Conservation (phyloP, 2,888 invertebrate species). For the Pristionchus exspectatus region DNA sequence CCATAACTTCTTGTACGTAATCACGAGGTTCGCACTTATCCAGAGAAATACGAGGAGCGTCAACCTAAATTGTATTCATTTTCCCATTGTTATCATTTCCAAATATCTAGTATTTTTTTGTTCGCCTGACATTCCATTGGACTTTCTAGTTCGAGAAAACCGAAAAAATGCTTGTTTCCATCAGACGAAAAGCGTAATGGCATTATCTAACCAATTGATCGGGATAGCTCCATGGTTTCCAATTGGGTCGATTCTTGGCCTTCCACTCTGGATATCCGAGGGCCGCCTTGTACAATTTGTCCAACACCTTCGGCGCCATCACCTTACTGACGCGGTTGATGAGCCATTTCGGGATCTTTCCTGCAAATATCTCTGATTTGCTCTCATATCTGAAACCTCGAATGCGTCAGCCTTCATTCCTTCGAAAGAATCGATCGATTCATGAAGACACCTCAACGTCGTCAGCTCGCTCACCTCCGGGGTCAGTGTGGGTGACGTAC, state of each 20-base stretch:
- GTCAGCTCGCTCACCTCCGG: slow-evolving; percentile 83
- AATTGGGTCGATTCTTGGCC: slow-evolving; percentile 86
- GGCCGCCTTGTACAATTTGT: slow-evolving; percentile 88
- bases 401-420: not conserved
- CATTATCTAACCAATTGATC: slow-evolving; percentile 86
- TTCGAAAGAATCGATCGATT: not conserved
- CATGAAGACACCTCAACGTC: not conserved
- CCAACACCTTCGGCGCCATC: slow-evolving; percentile 90
- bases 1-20: slow-evolving; percentile 68
- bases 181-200: too few relatives aligned
- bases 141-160: too few relatives aligned
- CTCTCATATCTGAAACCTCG: not conserved
- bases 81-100: not conserved
- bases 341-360: slow-evolving; percentile 88
- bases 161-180: too few relatives aligned
- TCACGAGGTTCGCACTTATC: slow-evolving; percentile 69
- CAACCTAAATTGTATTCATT: slow-evolving; percentile 58
- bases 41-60: slow-evolving; percentile 64
- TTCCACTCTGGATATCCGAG: slow-evolving; percentile 91
- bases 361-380: slow-evolving; percentile 59
- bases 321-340: slow-evolving; percentile 91
- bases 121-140: too few relatives aligned
- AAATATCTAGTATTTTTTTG: too few relatives aligned
- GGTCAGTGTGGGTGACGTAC: slow-evolving; percentile 92
- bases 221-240: slow-evolving; percentile 91